These are phyloP conservation scores for Elegia similella DNA, from an alignment of 2,888 invertebrate genomes.

Conservation along the genomic window DNA sequence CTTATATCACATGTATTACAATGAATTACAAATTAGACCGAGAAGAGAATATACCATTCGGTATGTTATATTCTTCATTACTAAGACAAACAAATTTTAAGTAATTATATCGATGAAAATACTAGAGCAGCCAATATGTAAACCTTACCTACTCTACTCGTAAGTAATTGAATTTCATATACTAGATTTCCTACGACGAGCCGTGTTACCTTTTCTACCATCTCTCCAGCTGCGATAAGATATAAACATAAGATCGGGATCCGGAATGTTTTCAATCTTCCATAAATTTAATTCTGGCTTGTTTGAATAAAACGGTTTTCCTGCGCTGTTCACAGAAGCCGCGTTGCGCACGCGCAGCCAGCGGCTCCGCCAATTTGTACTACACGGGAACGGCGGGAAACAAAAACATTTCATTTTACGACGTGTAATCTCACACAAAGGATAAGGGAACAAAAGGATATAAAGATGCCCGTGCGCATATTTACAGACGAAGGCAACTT, in stretches of 20 bases:
- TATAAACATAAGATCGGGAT: background rate
- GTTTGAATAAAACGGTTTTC: constrained; percentile 45
- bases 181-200: background rate
- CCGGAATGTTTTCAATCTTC: constrained; percentile 11
- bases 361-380: constrained; percentile 8
- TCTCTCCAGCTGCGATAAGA: background rate
- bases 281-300: constrained; percentile 34
- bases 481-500: constrained; percentile 1
- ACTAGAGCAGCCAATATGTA: background rate
- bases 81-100: too few relatives aligned
- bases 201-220: background rate
- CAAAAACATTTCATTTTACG: background rate
- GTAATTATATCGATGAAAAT: too few relatives aligned
- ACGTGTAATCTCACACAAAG: background rate
- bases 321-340: constrained; percentile 47
- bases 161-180: background rate
- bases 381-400: background rate
- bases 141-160: too few relatives aligned
- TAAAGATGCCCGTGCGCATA: background rate
- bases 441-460: constrained; percentile 4
- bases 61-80: too few relatives aligned
- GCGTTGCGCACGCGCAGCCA: constrained; percentile 4
- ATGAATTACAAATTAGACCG: too few relatives aligned
- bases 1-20: too few relatives aligned
- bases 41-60: too few relatives aligned